Base-by-base conservation (phyloP, 2,888 invertebrate genomes). In the Rhorus exstirpatorius region DNA sequence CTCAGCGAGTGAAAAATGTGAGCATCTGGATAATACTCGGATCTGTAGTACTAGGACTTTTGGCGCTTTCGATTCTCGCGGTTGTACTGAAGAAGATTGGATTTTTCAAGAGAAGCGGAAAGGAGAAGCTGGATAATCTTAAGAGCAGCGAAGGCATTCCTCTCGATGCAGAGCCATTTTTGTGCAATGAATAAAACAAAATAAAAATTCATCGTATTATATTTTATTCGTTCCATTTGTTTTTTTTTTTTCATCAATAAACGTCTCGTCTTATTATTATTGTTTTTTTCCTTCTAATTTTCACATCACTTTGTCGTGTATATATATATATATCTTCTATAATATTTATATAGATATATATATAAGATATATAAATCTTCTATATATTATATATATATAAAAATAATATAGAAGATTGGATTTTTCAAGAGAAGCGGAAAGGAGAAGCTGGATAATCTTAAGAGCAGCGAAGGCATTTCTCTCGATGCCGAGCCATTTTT, bases 21-120 rank as follows among this genome's bases (percentile, higher is more conserved):
- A 85, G 85, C 51, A 58, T 86, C n/a, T 90, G 89, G 90, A 83
- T 89, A 35, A 72, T 90, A 35, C 8, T 88, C 0, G 81, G 86
- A 3, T 90, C 90, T 0, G 71, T 90, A 12, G 76, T 83, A 6
- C 46, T 90, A 6, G 90, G 90, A 24, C 58, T 90, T 1, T 31
- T 89, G 24, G 53, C 88, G 14, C 72, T 90, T 10, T 79, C 83
- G 0, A 55, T 87, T 3, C 38, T 87, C 41, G 76, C 76, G 3
- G 44, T 70, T 3, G 71, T 86, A 49, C 84, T 90, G 44, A 83
- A 70, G 31, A 83, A 10, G 81, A 76, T 61, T 49, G 75, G 61
- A 53, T 83, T 86, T 38, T 79, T 89, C 81, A 87, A 86, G 58
- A 85, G 90, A 19, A 80, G 71, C 19, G 71, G 72, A 21, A 87